phyloP scores from a whole-genome alignment of 1,140 invertebrate species.

The Bombus waltoni region DNA sequence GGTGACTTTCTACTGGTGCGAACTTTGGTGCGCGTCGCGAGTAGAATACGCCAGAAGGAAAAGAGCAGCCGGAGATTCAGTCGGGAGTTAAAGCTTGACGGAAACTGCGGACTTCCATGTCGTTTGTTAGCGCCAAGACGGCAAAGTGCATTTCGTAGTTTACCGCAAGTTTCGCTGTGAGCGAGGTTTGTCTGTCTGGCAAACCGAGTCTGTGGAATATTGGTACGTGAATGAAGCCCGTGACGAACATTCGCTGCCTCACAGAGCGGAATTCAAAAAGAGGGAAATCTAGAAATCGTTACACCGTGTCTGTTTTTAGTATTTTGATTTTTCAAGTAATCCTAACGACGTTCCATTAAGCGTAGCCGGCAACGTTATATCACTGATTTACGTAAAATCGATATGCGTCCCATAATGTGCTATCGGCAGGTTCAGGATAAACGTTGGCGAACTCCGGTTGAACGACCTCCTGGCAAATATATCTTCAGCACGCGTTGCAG shows the following conservation, averaged over 20 bases:
- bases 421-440: slow-evolving; percentile 9
- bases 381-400: slow-evolving; percentile 14
- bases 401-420: neutral
- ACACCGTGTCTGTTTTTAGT: neutral
- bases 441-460: neutral
- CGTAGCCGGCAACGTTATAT: no score
- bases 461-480: neutral
- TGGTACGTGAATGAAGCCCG: neutral
- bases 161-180: slow-evolving; percentile 27
- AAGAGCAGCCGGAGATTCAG: slow-evolving; percentile 32
- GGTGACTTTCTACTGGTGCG: neutral
- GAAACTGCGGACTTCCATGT: slow-evolving; percentile 11
- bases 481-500: neutral
- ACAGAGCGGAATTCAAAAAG: neutral
- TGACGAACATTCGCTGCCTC: neutral
- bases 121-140: slow-evolving; percentile 33
- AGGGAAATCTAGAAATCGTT: neutral
- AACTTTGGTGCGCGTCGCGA: neutral
- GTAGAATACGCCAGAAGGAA: neutral
- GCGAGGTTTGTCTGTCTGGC: neutral
- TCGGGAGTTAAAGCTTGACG: slow-evolving; percentile 7
- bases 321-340: neutral
- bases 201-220: neutral
- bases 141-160: slow-evolving; percentile 49
- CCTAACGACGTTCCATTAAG: neutral